These are phyloP conservation scores for Geodia barretti DNA, from an alignment of 37 sponge, comb jelly and placozoan species.

Conservation along the genomic window DNA sequence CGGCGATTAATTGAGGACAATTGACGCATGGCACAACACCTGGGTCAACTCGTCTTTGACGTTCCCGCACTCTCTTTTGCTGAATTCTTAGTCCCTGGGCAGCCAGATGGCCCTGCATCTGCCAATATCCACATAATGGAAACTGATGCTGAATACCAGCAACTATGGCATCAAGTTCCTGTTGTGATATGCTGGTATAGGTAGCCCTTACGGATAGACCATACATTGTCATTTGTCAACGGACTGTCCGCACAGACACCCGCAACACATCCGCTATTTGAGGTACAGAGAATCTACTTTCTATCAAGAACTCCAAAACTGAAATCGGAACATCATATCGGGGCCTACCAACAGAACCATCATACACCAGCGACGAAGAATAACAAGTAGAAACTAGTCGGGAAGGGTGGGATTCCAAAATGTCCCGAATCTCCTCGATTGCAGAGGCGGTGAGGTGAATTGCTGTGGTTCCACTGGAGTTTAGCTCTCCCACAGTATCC, in stretches of 20 bases:
- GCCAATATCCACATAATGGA: constrained; percentile 32
- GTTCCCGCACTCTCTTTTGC: constrained; percentile 35
- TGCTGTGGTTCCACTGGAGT: background rate
- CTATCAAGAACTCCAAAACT: constrained; percentile 25
- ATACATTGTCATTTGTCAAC: constrained; percentile 40
- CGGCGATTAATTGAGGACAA: constrained; percentile 22
- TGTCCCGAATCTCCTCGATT: background rate
- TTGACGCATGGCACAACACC: constrained; percentile 9
- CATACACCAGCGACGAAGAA: background rate
- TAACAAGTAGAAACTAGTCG: background rate
- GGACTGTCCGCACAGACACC: constrained; percentile 49
- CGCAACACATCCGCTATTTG: constrained; percentile 42
- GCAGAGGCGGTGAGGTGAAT: background rate
- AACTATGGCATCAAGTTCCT: constrained; percentile 41
- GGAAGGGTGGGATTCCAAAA: background rate
- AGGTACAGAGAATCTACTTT: constrained; percentile 25
- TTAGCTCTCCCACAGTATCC: background rate
- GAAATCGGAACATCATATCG: constrained; percentile 19
- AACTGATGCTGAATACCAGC: constrained; percentile 13
- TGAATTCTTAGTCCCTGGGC: constrained; percentile 41
- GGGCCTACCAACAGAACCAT: constrained; percentile 23
- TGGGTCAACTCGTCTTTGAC: constrained; percentile 61
- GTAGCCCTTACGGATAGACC: constrained; percentile 15
- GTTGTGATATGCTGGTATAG: constrained; percentile 34
- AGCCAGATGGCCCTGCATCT: constrained; percentile 28